Base-by-base conservation (phyloP, 2,888 invertebrate genomes). In the Electrophaes corylata region DNA sequence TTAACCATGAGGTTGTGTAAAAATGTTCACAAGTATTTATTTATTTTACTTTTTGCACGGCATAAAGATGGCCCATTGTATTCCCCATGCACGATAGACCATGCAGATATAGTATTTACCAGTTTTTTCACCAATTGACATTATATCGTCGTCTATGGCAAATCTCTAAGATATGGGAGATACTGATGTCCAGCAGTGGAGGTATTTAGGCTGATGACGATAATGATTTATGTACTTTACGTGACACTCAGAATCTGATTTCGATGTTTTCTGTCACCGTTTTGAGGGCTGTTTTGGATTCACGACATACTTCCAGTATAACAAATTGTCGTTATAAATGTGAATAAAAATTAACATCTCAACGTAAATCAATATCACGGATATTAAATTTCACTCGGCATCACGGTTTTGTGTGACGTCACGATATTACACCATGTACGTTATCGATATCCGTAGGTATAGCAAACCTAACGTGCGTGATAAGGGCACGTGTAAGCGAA, bases 401-500 rank as follows among this genome's bases (percentile, higher is more conserved):
- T 39, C 40, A 51, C 39, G 52, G 52, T 39, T 18, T 37, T 29
- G 44, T 53, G 49, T 58, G 58, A 58, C 59, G 59, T 54, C 45
- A 50, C 29, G 39, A 26, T 53, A 33, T 49, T 59, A 54, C 45
- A 54, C 53, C 44, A 45, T 50, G 44, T 26, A 40, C 8, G 46
- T 52, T 57, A 57, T 57, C 57, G 57, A 43, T 52, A 52, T 47
- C 50, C 46, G 44, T 37, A 39, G 39, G 45, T 43, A 37, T 26
- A 6, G 26, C 2, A 19, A 37, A 54, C 11, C 14, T 39, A 45
- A 19, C 35, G 20, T 23, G 33, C 29, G 18, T 40, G 46, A 46
- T 57, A 57, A 49, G 26, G 44, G 57, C 52, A 56, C 57, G 53
- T 61, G 49, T 51, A 53, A 39, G 47, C 50, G 47, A 61, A 50